Evolutionary conservation across 35 echinoderm and acorn worm species (phyloP).

Genomic region (Apostichopus californicus): DNA sequence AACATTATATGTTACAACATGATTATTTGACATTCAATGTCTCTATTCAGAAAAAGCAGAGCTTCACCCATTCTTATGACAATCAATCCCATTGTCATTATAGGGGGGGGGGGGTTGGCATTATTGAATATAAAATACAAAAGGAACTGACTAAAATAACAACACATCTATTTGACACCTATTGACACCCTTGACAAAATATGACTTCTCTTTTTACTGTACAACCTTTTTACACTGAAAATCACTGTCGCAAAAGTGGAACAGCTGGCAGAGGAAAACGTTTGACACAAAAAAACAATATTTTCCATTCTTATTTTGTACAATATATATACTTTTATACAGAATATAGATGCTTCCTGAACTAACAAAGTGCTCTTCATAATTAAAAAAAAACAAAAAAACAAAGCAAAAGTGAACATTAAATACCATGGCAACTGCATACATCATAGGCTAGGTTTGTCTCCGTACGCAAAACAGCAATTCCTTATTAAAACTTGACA

Average conservation of each 20-base stretch:
- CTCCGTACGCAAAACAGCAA: too few relatives aligned
- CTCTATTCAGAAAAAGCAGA: too few relatives aligned
- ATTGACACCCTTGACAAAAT: constrained; percentile 22
- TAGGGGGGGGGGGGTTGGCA: too few relatives aligned
- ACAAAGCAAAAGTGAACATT: neutral
- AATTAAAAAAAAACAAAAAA: neutral
- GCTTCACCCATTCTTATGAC: too few relatives aligned
- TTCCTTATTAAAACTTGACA: neutral
- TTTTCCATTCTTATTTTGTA: neutral
- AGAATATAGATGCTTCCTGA: neutral
- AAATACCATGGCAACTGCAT: neutral
- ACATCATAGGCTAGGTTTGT: neutral
- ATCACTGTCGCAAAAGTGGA: neutral
- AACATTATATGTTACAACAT: too few relatives aligned
- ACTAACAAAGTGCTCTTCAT: neutral
- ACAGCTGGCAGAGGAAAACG: neutral
- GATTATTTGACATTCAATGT: too few relatives aligned
- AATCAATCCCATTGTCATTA: too few relatives aligned
- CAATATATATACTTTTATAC: neutral
- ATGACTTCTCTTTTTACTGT: constrained; percentile 34
- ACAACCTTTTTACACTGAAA: constrained; percentile 42
- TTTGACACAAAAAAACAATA: neutral
- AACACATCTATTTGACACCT: neutral
- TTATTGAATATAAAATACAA: neutral
- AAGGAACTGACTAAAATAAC: neutral